Evolutionary conservation across 2,888 invertebrate species (phyloP).

Genomic region (Lymantria dispar): DNA sequence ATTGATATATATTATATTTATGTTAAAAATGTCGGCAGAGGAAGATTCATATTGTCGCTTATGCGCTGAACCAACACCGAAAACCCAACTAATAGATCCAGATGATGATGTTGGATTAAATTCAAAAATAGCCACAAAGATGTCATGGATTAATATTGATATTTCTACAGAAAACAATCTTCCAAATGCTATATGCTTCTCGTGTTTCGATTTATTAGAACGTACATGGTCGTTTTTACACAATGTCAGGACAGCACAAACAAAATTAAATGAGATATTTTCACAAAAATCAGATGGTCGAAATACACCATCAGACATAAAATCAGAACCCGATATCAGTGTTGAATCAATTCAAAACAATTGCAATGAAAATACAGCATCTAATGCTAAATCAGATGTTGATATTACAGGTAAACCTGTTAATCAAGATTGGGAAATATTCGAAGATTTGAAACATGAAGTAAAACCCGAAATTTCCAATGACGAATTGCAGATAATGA

Average conservation of each 20-base stretch:
- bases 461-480: slow-evolving; percentile 50
- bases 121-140: slow-evolving; percentile 62
- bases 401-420: slow-evolving; percentile 53
- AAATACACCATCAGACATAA: slow-evolving; percentile 12
- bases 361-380: slow-evolving; percentile 2
- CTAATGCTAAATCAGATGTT: slow-evolving; percentile 4
- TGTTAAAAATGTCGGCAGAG: slow-evolving; percentile 50
- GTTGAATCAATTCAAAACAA: background rate
- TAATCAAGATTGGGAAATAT: slow-evolving; percentile 61
- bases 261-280: slow-evolving; percentile 53
- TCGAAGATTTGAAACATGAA: slow-evolving; percentile 51
- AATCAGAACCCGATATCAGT: slow-evolving; percentile 12
- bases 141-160: slow-evolving; percentile 72
- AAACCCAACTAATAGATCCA: slow-evolving; percentile 54
- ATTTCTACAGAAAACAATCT: slow-evolving; percentile 46
- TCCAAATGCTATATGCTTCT: slow-evolving; percentile 68
- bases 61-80: slow-evolving; percentile 68
- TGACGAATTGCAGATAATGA: slow-evolving; percentile 32
- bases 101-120: slow-evolving; percentile 61
- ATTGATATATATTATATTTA: slow-evolving; percentile 1
- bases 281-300: slow-evolving; percentile 29
- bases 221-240: slow-evolving; percentile 69
- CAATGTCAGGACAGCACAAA: slow-evolving; percentile 61
- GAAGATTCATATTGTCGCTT: slow-evolving; percentile 64
- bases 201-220: slow-evolving; percentile 70